Conservation (phyloP, 1,140 invertebrate species). For the Papilio dardanus region DNA sequence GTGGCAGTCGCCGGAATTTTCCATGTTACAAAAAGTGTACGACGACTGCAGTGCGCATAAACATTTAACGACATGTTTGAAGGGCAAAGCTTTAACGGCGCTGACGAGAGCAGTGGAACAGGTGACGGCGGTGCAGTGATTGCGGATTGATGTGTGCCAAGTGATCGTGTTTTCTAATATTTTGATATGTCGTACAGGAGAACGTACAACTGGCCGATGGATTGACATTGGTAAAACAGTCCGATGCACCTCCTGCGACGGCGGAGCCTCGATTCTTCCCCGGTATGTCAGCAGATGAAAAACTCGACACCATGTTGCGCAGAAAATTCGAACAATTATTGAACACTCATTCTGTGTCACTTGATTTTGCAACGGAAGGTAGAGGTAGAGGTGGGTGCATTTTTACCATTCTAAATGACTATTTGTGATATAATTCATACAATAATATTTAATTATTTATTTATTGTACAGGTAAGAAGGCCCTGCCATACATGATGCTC, state of each 20-base stretch:
- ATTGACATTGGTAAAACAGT: constrained; percentile 82
- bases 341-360: constrained; percentile 75
- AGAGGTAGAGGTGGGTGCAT: constrained; percentile 75
- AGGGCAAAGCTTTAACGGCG: constrained; percentile 83
- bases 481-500: constrained; percentile 83
- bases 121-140: constrained; percentile 60
- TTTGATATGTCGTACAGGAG: constrained; percentile 75
- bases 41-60: constrained; percentile 84
- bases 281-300: constrained; percentile 78
- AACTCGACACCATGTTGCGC: constrained; percentile 75
- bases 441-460: constrained; percentile 26
- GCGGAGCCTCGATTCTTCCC: constrained; percentile 78
- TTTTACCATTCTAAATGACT: background rate
- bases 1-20: constrained; percentile 81
- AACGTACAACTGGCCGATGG: constrained; percentile 84
- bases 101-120: constrained; percentile 83
- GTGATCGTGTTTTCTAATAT: constrained; percentile 51
- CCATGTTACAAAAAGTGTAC: constrained; percentile 83
- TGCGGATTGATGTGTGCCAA: constrained; percentile 43
- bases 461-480: constrained; percentile 76
- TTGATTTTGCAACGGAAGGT: constrained; percentile 78
- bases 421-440: constrained; percentile 3
- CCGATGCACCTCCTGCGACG: constrained; percentile 73
- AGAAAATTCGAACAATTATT: constrained; percentile 79
- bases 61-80: constrained; percentile 83